These are phyloP conservation scores for Orthosia incerta DNA, from an alignment of 2,888 invertebrate genomes.

Conservation along the genomic window DNA sequence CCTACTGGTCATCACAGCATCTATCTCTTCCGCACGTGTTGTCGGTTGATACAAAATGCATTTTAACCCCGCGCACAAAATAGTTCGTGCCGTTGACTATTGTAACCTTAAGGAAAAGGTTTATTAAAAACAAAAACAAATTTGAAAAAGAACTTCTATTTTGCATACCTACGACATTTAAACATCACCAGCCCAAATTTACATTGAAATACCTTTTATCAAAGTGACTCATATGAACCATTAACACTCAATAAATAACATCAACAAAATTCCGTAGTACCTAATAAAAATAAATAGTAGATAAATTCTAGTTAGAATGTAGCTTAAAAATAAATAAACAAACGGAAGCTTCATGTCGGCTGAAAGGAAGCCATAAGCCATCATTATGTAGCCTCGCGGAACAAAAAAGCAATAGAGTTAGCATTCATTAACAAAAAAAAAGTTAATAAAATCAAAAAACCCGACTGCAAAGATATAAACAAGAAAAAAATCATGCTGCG, in stretches of 20 bases:
- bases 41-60: too few species aligned
- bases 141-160: not conserved
- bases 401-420: conserved; percentile 54
- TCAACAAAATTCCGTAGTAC: conserved; percentile 45
- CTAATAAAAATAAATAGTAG: conserved; percentile 49
- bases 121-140: not conserved
- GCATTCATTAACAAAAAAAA: conserved; percentile 53
- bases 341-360: conserved; percentile 47
- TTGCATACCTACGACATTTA: conserved; percentile 8
- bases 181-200: conserved; percentile 11
- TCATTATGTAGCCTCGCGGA: conserved; percentile 31
- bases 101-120: too few species aligned
- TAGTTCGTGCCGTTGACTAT: too few species aligned
- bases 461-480: too few species aligned
- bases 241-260: conserved; percentile 43
- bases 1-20: too few species aligned
- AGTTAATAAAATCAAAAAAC: too few species aligned
- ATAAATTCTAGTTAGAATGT: conserved; percentile 37
- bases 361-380: conserved; percentile 48
- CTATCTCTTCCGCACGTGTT: too few species aligned
- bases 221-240: conserved; percentile 24
- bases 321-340: conserved; percentile 48
- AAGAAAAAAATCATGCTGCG: too few species aligned
- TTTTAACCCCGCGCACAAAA: too few species aligned
- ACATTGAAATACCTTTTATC: conserved; percentile 21